Conservation (phyloP, 2,113 vertebrate genomes). For the Scopus umbretta region DNA sequence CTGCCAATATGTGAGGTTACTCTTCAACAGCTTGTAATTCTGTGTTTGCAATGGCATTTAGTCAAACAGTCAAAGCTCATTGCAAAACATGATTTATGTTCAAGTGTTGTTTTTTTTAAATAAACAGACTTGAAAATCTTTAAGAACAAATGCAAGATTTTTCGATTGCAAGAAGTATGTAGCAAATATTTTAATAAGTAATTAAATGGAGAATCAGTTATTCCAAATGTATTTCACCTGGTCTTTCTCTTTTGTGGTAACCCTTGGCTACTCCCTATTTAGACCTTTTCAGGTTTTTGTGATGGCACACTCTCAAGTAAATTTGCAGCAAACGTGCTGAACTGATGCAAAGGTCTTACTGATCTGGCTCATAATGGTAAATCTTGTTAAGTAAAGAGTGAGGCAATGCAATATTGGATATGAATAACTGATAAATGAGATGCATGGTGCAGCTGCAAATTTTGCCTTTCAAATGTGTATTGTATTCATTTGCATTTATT, state of each 20-base stretch:
- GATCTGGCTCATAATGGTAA: neutral
- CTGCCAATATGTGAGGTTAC: neutral
- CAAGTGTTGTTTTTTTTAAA: neutral
- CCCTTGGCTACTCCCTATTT: neutral
- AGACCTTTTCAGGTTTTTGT: neutral
- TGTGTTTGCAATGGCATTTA: neutral
- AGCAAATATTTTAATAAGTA: neutral
- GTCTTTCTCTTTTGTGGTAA: neutral
- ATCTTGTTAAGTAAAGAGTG: neutral
- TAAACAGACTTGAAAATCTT: neutral
- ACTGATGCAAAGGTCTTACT: neutral
- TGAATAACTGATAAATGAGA: neutral
- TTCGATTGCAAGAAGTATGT: neutral
- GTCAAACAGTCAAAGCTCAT: neutral
- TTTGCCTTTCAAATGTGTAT: neutral
- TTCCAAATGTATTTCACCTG: neutral
- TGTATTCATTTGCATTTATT: slow-evolving; percentile 9
- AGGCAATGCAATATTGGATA: neutral
- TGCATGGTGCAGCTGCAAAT: neutral
- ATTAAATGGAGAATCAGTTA: neutral
- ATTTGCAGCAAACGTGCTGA: neutral
- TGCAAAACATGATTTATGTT: neutral
- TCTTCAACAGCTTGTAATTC: neutral
- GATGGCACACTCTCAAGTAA: neutral
- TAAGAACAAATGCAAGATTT: neutral